Percentiles rank a stretch among this genome's conserved stretches.
Evolutionary conservation across 2,797 vertebrate species (phyloP).

Genomic region (Microcaecilia unicolor): DNA sequence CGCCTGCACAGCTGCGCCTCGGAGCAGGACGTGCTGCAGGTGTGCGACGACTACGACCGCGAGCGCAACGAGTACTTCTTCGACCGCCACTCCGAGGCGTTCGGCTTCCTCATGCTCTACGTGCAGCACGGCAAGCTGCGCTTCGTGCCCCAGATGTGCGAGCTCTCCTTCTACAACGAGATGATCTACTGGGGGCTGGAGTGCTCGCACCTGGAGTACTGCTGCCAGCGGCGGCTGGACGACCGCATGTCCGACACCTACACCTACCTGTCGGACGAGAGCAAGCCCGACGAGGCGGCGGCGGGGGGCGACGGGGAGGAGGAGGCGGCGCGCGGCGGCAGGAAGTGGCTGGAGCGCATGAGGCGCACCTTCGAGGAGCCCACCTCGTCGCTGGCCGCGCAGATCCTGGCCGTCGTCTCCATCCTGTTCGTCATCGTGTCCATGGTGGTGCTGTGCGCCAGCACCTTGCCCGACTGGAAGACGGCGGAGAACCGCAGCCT

Average conservation of each 20-base stretch:
- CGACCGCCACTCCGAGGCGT: conserved; percentile 93
- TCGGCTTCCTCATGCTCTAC: conserved; percentile 94
- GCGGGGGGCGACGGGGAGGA: conserved; percentile 22
- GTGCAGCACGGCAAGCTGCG: conserved; percentile 92
- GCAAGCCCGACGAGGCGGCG: conserved; percentile 49
- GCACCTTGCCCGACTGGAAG: conserved; percentile 94
- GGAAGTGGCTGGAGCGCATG: conserved; percentile 84
- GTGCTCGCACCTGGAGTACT: conserved; percentile 86
- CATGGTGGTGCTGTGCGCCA: conserved; percentile 93
- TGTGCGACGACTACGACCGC: conserved; percentile 95
- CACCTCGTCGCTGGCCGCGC: conserved; percentile 83
- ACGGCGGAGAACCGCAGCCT: conserved; percentile 81
- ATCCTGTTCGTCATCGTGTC: conserved; percentile 93
- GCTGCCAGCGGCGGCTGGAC: conserved; percentile 92
- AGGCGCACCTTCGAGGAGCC: conserved; percentile 91
- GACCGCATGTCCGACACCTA: conserved; percentile 91
- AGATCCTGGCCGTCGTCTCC: conserved; percentile 86
- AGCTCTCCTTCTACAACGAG: conserved; percentile 95
- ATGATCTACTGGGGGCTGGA: conserved; percentile 97
- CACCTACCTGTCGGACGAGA: conserved; percentile 71
- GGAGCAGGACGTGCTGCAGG: conserved; percentile 91
- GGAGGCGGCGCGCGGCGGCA: conserved; percentile 42
- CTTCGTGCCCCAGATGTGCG: conserved; percentile 92
- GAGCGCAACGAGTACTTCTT: conserved; percentile 97
- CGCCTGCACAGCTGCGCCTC: conserved; percentile 86